phyloP scores from a whole-genome alignment of 1,140 invertebrate species.

The Latrodectus geometricus region DNA sequence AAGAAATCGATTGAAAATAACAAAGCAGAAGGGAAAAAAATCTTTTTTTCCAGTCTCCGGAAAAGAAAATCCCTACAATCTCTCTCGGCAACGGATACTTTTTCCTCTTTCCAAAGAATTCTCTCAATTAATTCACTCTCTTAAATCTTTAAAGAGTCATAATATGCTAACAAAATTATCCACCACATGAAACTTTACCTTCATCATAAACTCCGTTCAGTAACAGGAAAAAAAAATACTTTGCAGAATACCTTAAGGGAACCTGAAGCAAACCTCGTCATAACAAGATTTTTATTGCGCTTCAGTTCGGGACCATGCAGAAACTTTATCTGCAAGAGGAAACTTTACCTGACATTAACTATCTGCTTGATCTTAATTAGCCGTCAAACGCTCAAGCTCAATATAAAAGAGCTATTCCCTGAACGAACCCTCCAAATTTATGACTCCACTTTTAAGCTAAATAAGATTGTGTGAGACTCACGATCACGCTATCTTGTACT shows the following conservation, averaged over 20 bases:
- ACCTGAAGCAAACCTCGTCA: not conserved
- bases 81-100: too few species aligned
- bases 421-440: slow-evolving; percentile 12
- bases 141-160: not conserved
- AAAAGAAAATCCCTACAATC: too few species aligned
- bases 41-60: too few species aligned
- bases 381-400: slow-evolving; percentile 15
- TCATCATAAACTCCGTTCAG: not conserved
- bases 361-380: slow-evolving; percentile 27
- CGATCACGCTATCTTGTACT: not conserved
- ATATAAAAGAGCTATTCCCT: slow-evolving; percentile 9
- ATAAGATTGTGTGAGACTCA: not conserved
- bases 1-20: too few species aligned
- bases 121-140: not conserved
- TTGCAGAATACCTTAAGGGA: not conserved
- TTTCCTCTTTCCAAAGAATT: not conserved
- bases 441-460: slow-evolving; percentile 8
- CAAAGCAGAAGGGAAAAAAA: too few species aligned
- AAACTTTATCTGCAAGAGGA: not conserved
- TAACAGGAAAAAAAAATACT: not conserved
- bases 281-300: slow-evolving; percentile 24
- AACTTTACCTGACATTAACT: slow-evolving; percentile 40
- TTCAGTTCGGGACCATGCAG: not conserved
- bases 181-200: not conserved
- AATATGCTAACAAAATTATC: not conserved